Conservation (phyloP, 1,140 invertebrate species). For the Orius laevigatus region DNA sequence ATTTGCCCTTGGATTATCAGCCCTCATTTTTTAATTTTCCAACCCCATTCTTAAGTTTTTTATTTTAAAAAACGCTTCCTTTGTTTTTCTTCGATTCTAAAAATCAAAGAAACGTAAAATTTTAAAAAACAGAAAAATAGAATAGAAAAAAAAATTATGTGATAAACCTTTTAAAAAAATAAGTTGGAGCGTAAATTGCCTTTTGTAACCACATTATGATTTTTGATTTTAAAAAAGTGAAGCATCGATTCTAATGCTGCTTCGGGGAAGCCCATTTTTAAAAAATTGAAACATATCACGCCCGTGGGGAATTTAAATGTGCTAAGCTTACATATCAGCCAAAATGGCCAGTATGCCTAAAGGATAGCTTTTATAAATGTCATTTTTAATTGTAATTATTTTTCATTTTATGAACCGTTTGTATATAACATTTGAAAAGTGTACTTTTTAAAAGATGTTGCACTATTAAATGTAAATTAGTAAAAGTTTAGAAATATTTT, state of each 20-base stretch:
- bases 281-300: too few relatives aligned
- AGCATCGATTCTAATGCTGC: constrained; percentile 1
- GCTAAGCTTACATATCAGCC: constrained; percentile 9
- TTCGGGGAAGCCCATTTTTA: neutral
- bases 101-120: too few relatives aligned
- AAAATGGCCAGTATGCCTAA: neutral
- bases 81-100: too few relatives aligned
- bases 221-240: neutral
- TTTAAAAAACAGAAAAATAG: too few relatives aligned
- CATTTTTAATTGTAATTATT: neutral
- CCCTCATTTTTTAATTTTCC: neutral
- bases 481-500: too few relatives aligned
- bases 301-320: neutral
- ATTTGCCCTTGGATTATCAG: neutral
- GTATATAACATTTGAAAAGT: constrained; percentile 7
- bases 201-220: too few relatives aligned
- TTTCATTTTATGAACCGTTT: constrained; percentile 4
- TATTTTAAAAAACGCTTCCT: too few relatives aligned
- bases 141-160: too few relatives aligned
- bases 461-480: neutral
- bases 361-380: neutral
- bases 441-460: constrained; percentile 2
- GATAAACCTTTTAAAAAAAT: too few relatives aligned
- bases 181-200: too few relatives aligned
- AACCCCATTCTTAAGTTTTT: too few relatives aligned